phyloP scores from a whole-genome alignment of 2,888 invertebrate genomes.

The Herminia tarsipennalis region DNA sequence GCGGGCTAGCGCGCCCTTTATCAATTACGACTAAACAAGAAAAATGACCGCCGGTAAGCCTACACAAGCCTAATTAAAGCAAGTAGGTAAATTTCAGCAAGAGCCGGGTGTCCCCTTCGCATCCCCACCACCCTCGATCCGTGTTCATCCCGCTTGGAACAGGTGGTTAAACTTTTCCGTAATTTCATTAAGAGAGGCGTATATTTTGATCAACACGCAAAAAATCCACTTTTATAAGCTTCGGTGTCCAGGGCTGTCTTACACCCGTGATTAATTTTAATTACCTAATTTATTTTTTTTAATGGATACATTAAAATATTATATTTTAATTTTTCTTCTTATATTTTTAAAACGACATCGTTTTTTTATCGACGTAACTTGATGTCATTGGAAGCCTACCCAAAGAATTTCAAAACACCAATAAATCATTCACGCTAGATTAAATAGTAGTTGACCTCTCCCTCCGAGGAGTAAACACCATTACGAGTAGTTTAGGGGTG shows the following conservation, averaged over 20 bases:
- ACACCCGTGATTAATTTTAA: constrained; percentile 55
- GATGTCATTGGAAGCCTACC: constrained; percentile 22
- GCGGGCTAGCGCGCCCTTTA: constrained; percentile 67
- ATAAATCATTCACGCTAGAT: constrained; percentile 84
- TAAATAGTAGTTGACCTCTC: constrained; percentile 83
- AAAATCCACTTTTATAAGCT: constrained; percentile 52
- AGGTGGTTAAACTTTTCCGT: constrained; percentile 77
- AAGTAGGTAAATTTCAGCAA: constrained; percentile 78
- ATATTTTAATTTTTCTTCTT: constrained; percentile 19
- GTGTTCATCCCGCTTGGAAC: constrained; percentile 58
- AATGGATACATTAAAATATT: constrained; percentile 31
- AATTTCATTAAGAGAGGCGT: constrained; percentile 71
- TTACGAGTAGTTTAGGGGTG: constrained; percentile 71
- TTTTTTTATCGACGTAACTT: constrained; percentile 17
- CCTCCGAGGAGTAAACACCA: constrained; percentile 75
- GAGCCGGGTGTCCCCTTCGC: constrained; percentile 58
- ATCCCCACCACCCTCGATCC: constrained; percentile 39
- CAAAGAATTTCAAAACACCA: constrained; percentile 68
- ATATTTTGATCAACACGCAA: constrained; percentile 71
- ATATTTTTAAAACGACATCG: constrained; percentile 17
- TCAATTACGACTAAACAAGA: constrained; percentile 84
- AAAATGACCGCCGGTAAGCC: constrained; percentile 79
- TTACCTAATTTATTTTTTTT: constrained; percentile 42
- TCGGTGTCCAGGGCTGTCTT: constrained; percentile 45
- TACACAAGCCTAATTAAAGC: constrained; percentile 81